Conservation (phyloP, 2,797 vertebrate genomes). For the Coreius guichenoti region DNA sequence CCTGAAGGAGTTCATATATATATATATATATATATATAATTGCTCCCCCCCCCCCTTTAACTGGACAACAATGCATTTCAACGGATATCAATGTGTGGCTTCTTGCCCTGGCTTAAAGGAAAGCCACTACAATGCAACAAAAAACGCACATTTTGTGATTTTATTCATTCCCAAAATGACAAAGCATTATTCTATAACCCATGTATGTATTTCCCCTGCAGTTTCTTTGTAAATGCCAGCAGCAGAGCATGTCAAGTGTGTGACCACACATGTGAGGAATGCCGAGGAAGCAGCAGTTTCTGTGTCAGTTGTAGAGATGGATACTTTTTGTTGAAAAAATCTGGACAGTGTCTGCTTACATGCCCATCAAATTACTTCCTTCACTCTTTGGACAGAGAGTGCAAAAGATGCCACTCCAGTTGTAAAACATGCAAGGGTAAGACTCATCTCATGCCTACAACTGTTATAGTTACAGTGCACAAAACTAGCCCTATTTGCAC, state of each 20-base stretch:
- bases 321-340: constrained; percentile 47
- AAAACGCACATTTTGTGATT: not conserved
- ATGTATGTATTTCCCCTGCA: constrained; percentile 24
- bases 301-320: constrained; percentile 56
- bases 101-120: no score
- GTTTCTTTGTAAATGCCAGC: constrained; percentile 52
- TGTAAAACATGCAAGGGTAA: constrained; percentile 60
- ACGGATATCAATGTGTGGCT: no score
- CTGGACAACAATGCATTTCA: no score
- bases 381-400: constrained; percentile 9
- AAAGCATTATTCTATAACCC: not conserved
- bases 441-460: not conserved
- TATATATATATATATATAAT: no score
- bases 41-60: no score
- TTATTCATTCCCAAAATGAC: not conserved
- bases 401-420: constrained; percentile 55
- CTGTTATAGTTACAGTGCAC: no score
- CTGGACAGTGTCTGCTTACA: constrained; percentile 50
- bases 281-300: constrained; percentile 37
- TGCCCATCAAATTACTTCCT: constrained; percentile 54
- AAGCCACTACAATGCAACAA: not conserved
- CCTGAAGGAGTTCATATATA: no score
- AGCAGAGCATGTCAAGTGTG: constrained; percentile 54
- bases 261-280: constrained; percentile 51
- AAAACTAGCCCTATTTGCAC: no score